Evolutionary conservation across 1,140 invertebrate genomes (phyloP).

Genomic region (Drosophila virilis): DNA sequence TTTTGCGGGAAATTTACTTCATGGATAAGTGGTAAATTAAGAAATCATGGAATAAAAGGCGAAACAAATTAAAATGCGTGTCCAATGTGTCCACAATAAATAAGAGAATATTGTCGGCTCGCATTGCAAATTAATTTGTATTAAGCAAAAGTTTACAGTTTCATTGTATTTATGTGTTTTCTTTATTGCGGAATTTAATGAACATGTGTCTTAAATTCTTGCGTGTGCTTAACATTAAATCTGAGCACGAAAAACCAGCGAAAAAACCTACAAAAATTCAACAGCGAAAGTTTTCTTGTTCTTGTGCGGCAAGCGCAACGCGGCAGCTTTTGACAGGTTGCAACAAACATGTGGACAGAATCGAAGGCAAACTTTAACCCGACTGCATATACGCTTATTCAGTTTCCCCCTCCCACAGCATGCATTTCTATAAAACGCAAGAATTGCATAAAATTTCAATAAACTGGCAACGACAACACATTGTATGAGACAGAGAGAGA

Average conservation of each 20-base stretch:
- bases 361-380: slow-evolving; percentile 29
- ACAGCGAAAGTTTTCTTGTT: slow-evolving; percentile 13
- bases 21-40: slow-evolving; percentile 39
- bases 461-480: slow-evolving; percentile 25
- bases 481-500: background rate
- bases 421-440: slow-evolving; percentile 33
- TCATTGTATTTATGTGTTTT: background rate
- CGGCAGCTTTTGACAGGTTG: slow-evolving; percentile 10
- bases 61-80: slow-evolving; percentile 31
- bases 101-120: background rate
- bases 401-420: background rate
- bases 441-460: slow-evolving; percentile 51
- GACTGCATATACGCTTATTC: slow-evolving; percentile 3
- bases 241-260: background rate
- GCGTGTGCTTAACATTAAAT: background rate
- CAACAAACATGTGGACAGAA: slow-evolving; percentile 28
- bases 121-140: background rate
- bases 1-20: slow-evolving; percentile 11
- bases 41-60: slow-evolving; percentile 31
- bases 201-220: background rate
- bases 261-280: slow-evolving; percentile 18
- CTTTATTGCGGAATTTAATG: background rate
- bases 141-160: background rate
- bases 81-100: slow-evolving; percentile 5
- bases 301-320: slow-evolving; percentile 3